Conservation (phyloP, 2,888 invertebrate genomes). For the Petrolisthes cinctipes region DNA sequence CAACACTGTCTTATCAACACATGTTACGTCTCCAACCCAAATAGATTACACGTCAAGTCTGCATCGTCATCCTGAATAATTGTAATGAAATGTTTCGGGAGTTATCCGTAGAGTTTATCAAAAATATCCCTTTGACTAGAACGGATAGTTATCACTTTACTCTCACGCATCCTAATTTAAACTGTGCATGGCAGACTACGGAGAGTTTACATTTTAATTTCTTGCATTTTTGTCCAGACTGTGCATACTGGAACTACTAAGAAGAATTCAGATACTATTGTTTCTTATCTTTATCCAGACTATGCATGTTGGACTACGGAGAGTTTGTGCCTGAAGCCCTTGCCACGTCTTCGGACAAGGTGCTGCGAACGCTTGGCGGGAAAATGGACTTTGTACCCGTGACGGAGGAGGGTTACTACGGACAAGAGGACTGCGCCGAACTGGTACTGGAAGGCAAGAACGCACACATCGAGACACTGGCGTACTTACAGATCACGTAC, state of each 20-base stretch:
- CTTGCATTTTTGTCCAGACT: neutral
- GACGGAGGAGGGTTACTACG: slow-evolving; percentile 31
- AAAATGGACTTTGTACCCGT: slow-evolving; percentile 23
- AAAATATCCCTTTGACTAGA: no score
- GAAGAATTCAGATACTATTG: neutral
- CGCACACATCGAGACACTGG: slow-evolving; percentile 44
- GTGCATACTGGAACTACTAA: slow-evolving; percentile 30
- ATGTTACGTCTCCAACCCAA: no score
- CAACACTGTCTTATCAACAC: no score
- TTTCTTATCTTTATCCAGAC: neutral
- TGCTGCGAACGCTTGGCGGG: slow-evolving; percentile 18
- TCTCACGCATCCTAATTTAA: neutral
- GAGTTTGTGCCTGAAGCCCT: slow-evolving; percentile 49
- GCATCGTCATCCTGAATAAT: no score
- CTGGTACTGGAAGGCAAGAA: slow-evolving; percentile 21
- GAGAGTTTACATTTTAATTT: neutral
- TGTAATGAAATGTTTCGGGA: no score
- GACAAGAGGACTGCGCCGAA: slow-evolving; percentile 38
- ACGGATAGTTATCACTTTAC: no score
- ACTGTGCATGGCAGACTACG: neutral
- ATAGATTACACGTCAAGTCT: no score
- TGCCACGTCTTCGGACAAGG: slow-evolving; percentile 5
- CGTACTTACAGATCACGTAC: slow-evolving; percentile 40
- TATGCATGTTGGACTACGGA: slow-evolving; percentile 52
- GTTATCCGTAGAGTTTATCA: no score